phyloP scores from a whole-genome alignment of 2,113 vertebrate species.

The Cynocephalus volans region DNA sequence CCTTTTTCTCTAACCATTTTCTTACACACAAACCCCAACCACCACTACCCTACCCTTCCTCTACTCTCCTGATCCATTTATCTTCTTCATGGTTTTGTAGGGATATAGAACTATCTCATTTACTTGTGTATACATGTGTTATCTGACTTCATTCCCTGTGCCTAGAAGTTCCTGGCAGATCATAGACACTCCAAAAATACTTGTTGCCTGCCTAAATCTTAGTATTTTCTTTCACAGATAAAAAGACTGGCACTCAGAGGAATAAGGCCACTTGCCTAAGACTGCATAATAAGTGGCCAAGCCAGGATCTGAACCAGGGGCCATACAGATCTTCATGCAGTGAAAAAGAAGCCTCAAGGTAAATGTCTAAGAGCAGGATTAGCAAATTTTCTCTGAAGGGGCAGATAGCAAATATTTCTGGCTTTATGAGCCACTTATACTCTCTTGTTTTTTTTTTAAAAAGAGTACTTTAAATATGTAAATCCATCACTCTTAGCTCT shows the following conservation, averaged over 20 bases:
- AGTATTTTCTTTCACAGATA: background rate
- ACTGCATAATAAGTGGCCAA: background rate
- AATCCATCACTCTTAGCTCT: background rate
- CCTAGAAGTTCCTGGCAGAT: background rate
- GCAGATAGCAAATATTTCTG: background rate
- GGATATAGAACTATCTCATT: background rate
- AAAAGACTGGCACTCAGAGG: background rate
- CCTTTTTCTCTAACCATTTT: background rate
- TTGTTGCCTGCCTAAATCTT: background rate
- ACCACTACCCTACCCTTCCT: background rate
- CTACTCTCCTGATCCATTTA: background rate
- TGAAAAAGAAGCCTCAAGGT: background rate
- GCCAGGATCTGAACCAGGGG: background rate
- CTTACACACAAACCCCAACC: background rate
- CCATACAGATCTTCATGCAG: rapidly evolving
- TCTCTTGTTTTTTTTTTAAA: background rate
- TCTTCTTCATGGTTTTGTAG: background rate
- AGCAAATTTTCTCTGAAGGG: background rate
- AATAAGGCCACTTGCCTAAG: background rate
- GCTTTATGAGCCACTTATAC: background rate
- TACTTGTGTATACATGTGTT: background rate
- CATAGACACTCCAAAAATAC: background rate
- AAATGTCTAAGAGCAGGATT: background rate
- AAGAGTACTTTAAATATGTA: background rate
- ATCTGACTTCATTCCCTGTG: background rate